Evolutionary conservation across 2,888 invertebrate species (phyloP).

Genomic region (Zaprionus bogoriensis): DNA sequence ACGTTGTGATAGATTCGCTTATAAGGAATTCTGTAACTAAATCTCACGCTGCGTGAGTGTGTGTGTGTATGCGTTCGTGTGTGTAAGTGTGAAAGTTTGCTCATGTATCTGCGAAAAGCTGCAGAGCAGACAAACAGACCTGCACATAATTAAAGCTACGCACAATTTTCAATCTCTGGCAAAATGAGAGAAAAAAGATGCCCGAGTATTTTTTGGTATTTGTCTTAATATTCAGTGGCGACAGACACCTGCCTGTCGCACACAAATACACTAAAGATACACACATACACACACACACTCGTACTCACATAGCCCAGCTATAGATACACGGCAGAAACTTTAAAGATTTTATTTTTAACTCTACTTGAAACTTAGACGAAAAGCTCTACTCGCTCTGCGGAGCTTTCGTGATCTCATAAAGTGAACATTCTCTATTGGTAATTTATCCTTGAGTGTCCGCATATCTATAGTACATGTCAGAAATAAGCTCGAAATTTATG

Average conservation of each 20-base stretch:
- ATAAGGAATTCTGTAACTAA: conserved; percentile 83
- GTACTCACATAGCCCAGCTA: conserved; percentile 6
- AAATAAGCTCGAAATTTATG: conserved; percentile 56
- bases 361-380: conserved; percentile 61
- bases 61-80: conserved; percentile 9
- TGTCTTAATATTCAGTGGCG: conserved; percentile 70
- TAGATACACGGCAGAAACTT: conserved; percentile 17
- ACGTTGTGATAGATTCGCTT: conserved; percentile 66
- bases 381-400: conserved; percentile 24
- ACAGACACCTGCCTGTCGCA: conserved; percentile 70
- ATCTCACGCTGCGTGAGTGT: conserved; percentile 60
- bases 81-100: conserved; percentile 55
- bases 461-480: conserved; percentile 34
- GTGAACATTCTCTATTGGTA: conserved; percentile 38
- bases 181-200: conserved; percentile 24
- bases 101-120: conserved; percentile 35
- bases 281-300: conserved; percentile 13
- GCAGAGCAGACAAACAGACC: conserved; percentile 32
- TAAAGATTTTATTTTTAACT: conserved; percentile 70
- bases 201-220: conserved; percentile 39
- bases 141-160: conserved; percentile 46
- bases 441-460: conserved; percentile 76
- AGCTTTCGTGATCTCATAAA: conserved; percentile 70
- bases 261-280: conserved; percentile 23
- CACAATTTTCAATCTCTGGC: conserved; percentile 52